phyloP scores from a whole-genome alignment of 2,113 vertebrate genomes.

The Emydura subglobosa region DNA sequence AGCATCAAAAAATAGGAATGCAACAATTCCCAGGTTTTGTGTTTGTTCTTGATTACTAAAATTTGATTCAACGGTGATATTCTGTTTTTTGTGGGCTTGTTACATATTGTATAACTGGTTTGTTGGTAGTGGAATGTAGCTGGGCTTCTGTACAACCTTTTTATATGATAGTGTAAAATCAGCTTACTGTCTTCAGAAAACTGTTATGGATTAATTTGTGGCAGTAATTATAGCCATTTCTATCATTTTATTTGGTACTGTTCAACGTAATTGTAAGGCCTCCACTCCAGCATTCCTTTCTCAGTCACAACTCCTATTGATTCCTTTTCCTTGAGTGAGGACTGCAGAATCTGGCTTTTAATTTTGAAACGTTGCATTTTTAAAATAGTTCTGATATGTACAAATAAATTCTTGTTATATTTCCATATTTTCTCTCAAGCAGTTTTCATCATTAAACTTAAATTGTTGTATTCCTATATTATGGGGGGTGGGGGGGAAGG shows the following conservation, averaged over 20 bases:
- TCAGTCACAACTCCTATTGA: background rate
- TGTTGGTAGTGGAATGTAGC: conserved; percentile 62
- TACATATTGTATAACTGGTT: conserved; percentile 49
- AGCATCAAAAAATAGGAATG: conserved; percentile 78
- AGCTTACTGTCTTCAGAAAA: conserved; percentile 65
- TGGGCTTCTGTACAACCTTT: conserved; percentile 55
- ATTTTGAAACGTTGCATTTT: conserved; percentile 28
- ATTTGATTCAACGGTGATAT: conserved; percentile 63
- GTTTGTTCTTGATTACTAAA: conserved; percentile 68
- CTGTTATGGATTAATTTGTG: conserved; percentile 70
- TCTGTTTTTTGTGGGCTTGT: conserved; percentile 64
- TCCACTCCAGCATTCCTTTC: conserved; percentile 21
- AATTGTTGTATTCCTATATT: conserved; percentile 84
- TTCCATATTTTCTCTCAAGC: conserved; percentile 44
- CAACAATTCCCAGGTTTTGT: conserved; percentile 77
- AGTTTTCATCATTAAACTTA: conserved; percentile 65
- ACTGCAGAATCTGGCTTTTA: conserved; percentile 24
- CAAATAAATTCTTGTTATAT: conserved; percentile 36
- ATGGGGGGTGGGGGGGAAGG: conserved; percentile 36
- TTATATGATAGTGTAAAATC: conserved; percentile 57
- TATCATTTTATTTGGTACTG: conserved; percentile 54
- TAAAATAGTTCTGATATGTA: conserved; percentile 21
- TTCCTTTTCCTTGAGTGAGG: background rate
- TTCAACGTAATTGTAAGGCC: background rate
- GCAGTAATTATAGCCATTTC: conserved; percentile 53